phyloP scores from a whole-genome alignment of 2,113 vertebrate genomes.

The Dasyurus viverrinus region DNA sequence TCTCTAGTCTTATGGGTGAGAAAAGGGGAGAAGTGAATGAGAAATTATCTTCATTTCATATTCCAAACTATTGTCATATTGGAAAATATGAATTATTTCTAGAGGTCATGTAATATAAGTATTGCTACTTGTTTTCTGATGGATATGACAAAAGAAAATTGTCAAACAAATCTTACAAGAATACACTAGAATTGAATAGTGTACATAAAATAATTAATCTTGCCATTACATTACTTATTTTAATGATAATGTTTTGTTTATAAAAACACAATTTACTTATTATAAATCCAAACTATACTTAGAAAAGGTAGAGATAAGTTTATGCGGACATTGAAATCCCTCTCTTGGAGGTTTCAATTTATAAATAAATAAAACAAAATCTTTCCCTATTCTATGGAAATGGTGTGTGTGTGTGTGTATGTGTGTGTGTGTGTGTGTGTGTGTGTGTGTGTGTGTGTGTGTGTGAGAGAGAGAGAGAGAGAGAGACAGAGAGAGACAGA shows the following conservation, averaged over 20 bases:
- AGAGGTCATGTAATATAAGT: constrained; percentile 22
- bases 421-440: too few relatives aligned
- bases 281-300: background rate
- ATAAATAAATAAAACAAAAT: background rate
- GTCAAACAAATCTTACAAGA: constrained; percentile 62
- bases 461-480: too few relatives aligned
- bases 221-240: background rate
- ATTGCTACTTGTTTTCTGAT: constrained; percentile 77
- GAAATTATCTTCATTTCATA: constrained; percentile 44
- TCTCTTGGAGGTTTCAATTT: background rate
- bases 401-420: too few relatives aligned
- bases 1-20: background rate
- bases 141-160: constrained; percentile 75
- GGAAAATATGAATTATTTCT: constrained; percentile 68
- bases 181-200: constrained; percentile 60
- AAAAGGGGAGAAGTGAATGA: background rate
- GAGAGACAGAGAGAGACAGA: too few relatives aligned
- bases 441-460: too few relatives aligned
- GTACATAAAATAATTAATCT: constrained; percentile 63
- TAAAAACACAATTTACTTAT: constrained; percentile 20
- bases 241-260: background rate
- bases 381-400: background rate
- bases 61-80: constrained; percentile 64
- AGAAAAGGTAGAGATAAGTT: background rate
- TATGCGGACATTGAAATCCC: background rate